Evolutionary conservation across 2,797 vertebrate genomes (phyloP).

Genomic region (Malacoctenus gilli): DNA sequence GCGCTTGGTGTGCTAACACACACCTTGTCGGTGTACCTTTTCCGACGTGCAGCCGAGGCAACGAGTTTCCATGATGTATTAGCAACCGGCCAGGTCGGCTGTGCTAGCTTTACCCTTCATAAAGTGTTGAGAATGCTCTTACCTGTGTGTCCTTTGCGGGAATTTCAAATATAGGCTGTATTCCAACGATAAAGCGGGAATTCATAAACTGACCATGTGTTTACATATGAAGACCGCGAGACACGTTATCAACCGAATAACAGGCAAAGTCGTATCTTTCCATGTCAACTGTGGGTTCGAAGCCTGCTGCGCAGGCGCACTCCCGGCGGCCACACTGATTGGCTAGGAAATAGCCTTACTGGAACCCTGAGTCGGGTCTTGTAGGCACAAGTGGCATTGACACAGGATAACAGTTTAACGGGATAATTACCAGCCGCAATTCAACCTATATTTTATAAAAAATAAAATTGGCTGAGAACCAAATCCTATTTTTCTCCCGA

Average conservation of each 20-base stretch:
- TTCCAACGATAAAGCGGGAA: not conserved
- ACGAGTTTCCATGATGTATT: slow-evolving; percentile 14
- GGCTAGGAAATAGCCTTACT: slow-evolving; percentile 2
- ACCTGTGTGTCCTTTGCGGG: slow-evolving; percentile 45
- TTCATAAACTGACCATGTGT: slow-evolving; percentile 15
- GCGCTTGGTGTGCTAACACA: too few relatives aligned
- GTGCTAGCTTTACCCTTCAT: not conserved
- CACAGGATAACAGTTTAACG: too few relatives aligned
- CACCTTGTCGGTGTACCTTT: too few relatives aligned
- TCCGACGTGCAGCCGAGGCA: too few relatives aligned
- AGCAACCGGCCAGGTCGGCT: slow-evolving; percentile 12
- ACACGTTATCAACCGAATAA: slow-evolving; percentile 32
- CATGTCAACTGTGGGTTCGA: slow-evolving; percentile 22
- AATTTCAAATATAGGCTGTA: not conserved
- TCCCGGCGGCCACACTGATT: slow-evolving; percentile 22
- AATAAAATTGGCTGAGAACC: too few relatives aligned
- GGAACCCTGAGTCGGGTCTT: slow-evolving; percentile 1
- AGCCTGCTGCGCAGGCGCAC: slow-evolving; percentile 43
- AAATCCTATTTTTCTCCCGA: too few relatives aligned
- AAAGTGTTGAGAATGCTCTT: slow-evolving; percentile 37
- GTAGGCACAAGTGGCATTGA: not conserved
- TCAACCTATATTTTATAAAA: too few relatives aligned
- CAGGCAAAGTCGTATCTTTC: slow-evolving; percentile 34
- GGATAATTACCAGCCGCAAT: too few relatives aligned
- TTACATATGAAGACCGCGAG: slow-evolving; percentile 5